Conservation (phyloP, 2,888 invertebrate species). For the Ellobium chinense region DNA sequence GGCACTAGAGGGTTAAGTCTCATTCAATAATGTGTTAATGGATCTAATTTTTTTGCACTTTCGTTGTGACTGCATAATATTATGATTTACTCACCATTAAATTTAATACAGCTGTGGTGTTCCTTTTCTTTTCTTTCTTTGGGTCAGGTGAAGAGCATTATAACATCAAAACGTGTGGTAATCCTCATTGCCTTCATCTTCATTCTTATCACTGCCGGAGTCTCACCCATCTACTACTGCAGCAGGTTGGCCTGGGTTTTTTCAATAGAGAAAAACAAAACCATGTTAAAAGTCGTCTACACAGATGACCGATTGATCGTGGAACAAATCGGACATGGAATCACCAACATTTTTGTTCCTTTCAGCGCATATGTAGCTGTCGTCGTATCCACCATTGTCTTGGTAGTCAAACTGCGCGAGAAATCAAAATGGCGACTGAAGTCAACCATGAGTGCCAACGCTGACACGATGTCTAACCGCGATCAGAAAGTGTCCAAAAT, state of each 20-base stretch:
- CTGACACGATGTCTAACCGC: neutral
- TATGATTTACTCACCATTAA: no score
- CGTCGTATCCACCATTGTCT: neutral
- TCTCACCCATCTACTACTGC: slow-evolving; percentile 4
- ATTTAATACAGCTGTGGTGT: no score
- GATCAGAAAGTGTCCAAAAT: slow-evolving; percentile 11
- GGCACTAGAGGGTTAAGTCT: no score
- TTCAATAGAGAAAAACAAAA: neutral
- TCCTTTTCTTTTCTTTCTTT: neutral
- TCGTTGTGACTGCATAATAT: no score
- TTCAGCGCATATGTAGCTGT: neutral
- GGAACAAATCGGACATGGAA: neutral
- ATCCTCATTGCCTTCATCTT: neutral
- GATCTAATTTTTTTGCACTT: no score
- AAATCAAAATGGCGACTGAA: neutral
- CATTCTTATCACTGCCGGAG: neutral
- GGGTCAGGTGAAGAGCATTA: neutral
- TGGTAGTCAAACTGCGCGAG: neutral
- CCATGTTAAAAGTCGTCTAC: neutral
- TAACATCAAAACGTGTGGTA: neutral
- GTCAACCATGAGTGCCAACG: neutral
- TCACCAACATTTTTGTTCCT: neutral
- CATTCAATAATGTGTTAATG: no score
- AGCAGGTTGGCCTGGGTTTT: neutral
- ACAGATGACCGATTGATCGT: neutral